A percentile compares a stretch with the other conserved stretches of the same genome.
Conservation (phyloP, 2,888 invertebrate species). For the Eristalis arbustorum region DNA sequence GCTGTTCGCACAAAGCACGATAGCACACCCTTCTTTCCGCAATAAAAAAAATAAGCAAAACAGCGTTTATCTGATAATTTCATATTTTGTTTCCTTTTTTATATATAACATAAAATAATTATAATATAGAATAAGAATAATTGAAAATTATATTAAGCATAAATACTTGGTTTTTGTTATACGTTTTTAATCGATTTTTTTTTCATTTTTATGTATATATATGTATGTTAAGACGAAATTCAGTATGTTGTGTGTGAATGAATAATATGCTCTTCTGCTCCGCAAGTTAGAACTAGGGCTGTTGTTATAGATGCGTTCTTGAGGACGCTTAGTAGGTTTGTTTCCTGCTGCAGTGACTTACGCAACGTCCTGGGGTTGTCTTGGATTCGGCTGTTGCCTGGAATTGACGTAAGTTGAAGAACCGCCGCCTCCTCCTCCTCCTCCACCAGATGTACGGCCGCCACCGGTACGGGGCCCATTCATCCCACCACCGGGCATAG, state of each 20-base stretch:
- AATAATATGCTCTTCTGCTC: slow-evolving; percentile 64
- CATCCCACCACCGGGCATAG: slow-evolving; percentile 69
- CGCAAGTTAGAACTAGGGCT: slow-evolving; percentile 55
- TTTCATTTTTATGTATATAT: slow-evolving; percentile 44
- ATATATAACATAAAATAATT: slow-evolving; percentile 72
- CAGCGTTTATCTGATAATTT: slow-evolving; percentile 44
- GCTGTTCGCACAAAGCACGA: too few relatives aligned
- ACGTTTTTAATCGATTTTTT: slow-evolving; percentile 62
- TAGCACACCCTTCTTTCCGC: not conserved
- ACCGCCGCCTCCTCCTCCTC: slow-evolving; percentile 72
- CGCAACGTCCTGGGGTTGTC: slow-evolving; percentile 65
- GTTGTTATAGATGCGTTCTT: slow-evolving; percentile 6
- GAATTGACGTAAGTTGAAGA: slow-evolving; percentile 75
- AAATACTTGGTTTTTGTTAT: slow-evolving; percentile 71
- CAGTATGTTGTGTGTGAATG: slow-evolving; percentile 65
- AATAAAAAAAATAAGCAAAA: slow-evolving; percentile 31
- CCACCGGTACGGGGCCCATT: slow-evolving; percentile 62
- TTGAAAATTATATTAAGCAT: slow-evolving; percentile 73
- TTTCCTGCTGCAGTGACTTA: slow-evolving; percentile 56
- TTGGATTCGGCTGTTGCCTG: slow-evolving; percentile 73
- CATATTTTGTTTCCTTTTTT: slow-evolving; percentile 61
- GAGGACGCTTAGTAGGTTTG: slow-evolving; percentile 40
- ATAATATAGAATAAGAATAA: slow-evolving; percentile 72
- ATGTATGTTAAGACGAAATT: slow-evolving; percentile 62
- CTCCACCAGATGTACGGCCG: slow-evolving; percentile 57